Evolutionary conservation across 2,797 vertebrate species (phyloP).

Genomic region (Geotria australis): DNA sequence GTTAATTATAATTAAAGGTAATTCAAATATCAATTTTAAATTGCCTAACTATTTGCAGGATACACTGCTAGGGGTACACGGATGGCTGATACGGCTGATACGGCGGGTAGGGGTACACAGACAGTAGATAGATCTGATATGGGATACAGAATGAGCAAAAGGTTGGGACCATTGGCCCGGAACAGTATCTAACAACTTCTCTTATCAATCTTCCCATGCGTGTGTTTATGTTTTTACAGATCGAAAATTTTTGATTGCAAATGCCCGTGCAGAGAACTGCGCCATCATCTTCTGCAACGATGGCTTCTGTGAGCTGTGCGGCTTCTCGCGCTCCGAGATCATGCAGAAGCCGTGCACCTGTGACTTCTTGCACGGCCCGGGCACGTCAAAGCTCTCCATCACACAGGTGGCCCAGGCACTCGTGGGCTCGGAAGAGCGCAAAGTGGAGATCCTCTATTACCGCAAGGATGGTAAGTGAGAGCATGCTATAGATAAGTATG

Average conservation of each 20-base stretch:
- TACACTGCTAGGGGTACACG: too few species aligned
- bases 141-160: too few species aligned
- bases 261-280: conserved; percentile 85
- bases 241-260: conserved; percentile 97
- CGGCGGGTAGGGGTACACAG: too few species aligned
- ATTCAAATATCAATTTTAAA: too few species aligned
- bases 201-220: too few species aligned
- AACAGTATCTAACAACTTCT: too few species aligned
- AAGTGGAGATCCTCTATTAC: conserved; percentile 84
- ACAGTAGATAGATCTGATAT: too few species aligned
- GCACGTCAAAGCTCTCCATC: conserved; percentile 51
- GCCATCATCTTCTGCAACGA: conserved; percentile 98
- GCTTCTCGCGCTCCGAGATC: conserved; percentile 83
- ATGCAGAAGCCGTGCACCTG: conserved; percentile 96
- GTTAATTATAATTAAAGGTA: too few species aligned
- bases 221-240: conserved; percentile 16
- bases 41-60: too few species aligned
- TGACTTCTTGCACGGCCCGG: conserved; percentile 76
- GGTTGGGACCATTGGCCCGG: too few species aligned
- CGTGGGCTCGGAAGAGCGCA: conserved; percentile 69
- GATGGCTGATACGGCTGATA: too few species aligned
- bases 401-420: conserved; percentile 59
- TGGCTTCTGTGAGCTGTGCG: conserved; percentile 93
- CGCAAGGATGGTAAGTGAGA: conserved; percentile 76
- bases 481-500: background rate